A percentile compares a stretch with the other conserved stretches of the same genome.
These are phyloP conservation scores for Chloebia gouldiae DNA, from an alignment of 2,113 vertebrate species.

Conservation along the genomic window DNA sequence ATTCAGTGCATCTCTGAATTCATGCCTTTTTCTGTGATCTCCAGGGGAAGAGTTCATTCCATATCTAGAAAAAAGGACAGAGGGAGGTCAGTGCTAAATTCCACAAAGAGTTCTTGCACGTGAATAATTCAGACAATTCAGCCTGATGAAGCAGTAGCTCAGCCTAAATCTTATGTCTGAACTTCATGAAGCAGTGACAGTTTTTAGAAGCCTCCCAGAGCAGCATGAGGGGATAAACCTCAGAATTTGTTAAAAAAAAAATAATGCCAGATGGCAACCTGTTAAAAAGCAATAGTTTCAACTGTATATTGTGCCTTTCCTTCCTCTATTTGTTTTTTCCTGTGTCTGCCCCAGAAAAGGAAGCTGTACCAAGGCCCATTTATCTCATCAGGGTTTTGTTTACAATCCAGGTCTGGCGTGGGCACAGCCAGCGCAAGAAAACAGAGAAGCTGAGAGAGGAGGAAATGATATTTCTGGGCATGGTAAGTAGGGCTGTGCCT, in stretches of 20 bases:
- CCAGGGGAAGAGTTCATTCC: background rate
- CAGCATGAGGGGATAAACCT: background rate
- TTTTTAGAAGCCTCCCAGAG: background rate
- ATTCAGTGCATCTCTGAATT: background rate
- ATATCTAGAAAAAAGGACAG: background rate
- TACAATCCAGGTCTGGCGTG: slow-evolving; percentile 79
- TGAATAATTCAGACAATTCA: background rate
- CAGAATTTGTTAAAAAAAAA: background rate
- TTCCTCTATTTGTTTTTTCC: slow-evolving; percentile 60
- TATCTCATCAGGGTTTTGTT: slow-evolving; percentile 49
- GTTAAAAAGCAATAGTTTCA: slow-evolving; percentile 1
- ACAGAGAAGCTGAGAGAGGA: slow-evolving; percentile 72
- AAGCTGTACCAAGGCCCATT: slow-evolving; percentile 55
- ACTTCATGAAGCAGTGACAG: background rate
- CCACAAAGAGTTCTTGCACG: background rate
- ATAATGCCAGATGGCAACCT: background rate
- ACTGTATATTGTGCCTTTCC: slow-evolving; percentile 29
- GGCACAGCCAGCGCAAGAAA: slow-evolving; percentile 71
- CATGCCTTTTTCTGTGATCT: background rate
- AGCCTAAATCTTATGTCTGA: background rate
- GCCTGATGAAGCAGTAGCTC: background rate
- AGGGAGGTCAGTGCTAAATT: background rate
- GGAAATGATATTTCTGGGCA: slow-evolving; percentile 85
- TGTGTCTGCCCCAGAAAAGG: slow-evolving; percentile 25
- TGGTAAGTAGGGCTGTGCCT: slow-evolving; percentile 73